Conservation (phyloP, 2,888 invertebrate genomes). For the Synanthedon andrenaeformis region DNA sequence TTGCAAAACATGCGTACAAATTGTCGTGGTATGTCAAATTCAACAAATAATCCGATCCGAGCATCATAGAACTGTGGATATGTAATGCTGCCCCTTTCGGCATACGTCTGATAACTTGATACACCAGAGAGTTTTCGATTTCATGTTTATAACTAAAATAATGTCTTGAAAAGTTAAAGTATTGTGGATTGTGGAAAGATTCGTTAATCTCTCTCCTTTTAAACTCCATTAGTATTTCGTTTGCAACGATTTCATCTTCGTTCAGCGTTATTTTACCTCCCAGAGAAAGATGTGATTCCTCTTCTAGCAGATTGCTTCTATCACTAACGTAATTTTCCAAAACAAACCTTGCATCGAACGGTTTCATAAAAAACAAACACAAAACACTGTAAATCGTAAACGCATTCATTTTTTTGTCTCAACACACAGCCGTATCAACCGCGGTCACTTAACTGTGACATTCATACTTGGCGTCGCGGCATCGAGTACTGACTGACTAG, state of each 20-base stretch:
- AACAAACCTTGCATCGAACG: conserved; percentile 18
- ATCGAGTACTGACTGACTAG: conserved; percentile 4
- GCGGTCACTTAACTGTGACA: conserved; percentile 5
- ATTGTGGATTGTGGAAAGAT: conserved; percentile 52
- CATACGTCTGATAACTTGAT: conserved; percentile 73
- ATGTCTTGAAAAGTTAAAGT: conserved; percentile 74
- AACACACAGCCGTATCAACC: conserved; percentile 1
- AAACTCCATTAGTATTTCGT: conserved; percentile 68
- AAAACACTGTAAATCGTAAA: conserved; percentile 11
- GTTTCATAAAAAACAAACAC: conserved; percentile 14
- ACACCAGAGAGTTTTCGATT: conserved; percentile 75
- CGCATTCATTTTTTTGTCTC: conserved; percentile 10
- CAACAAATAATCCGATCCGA: conserved; percentile 70
- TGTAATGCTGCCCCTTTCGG: conserved; percentile 84
- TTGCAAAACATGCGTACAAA: conserved; percentile 65
- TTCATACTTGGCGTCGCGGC: conserved; percentile 4
- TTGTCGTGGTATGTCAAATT: conserved; percentile 73
- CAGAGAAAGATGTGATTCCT: conserved; percentile 53
- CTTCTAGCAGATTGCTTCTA: conserved; percentile 28
- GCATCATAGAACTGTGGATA: conserved; percentile 74
- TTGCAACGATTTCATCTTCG: conserved; percentile 59
- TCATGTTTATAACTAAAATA: conserved; percentile 72
- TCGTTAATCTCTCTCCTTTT: conserved; percentile 65
- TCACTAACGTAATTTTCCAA: conserved; percentile 21
- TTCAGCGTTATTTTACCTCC: conserved; percentile 62